A percentile compares a stretch with the other conserved stretches of the same genome.
phyloP scores from a whole-genome alignment of 2,797 vertebrate genomes.

The Lacerta bilineata region DNA sequence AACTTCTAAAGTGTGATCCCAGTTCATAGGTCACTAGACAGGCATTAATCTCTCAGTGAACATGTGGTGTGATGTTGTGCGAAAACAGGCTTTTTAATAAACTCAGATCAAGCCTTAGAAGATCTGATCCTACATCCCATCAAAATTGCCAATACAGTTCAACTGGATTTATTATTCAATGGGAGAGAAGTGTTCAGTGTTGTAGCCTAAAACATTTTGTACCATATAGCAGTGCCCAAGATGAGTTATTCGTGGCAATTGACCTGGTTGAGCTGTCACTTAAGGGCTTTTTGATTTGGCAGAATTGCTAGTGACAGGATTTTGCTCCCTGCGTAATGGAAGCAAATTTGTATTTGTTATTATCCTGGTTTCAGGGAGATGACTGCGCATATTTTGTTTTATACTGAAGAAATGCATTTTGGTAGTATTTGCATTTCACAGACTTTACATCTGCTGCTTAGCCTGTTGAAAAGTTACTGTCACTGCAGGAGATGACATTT shows the following conservation, averaged over 20 bases:
- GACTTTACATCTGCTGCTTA: slow-evolving; percentile 22
- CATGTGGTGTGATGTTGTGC: slow-evolving; percentile 55
- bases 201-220: slow-evolving; percentile 11
- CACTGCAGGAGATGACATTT: slow-evolving; percentile 3
- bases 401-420: slow-evolving; percentile 36
- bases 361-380: slow-evolving; percentile 22
- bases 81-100: slow-evolving; percentile 52
- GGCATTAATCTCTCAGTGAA: slow-evolving; percentile 54
- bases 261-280: slow-evolving; percentile 5
- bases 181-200: background rate
- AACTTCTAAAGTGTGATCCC: slow-evolving; percentile 68
- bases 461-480: slow-evolving; percentile 7
- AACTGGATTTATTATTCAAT: slow-evolving; percentile 17
- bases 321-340: background rate
- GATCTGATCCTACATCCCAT: slow-evolving; percentile 14
- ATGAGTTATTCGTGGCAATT: background rate
- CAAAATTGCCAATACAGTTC: slow-evolving; percentile 28
- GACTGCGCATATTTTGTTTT: background rate
- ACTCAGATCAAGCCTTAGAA: slow-evolving; percentile 38
- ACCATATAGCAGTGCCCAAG: background rate
- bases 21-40: slow-evolving; percentile 31
- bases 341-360: slow-evolving; percentile 7
- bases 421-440: slow-evolving; percentile 29
- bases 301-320: background rate
- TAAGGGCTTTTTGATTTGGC: slow-evolving; percentile 41